Base-by-base conservation (phyloP, 53 echinoderm and acorn worm species). In the Arbacia lixula region DNA sequence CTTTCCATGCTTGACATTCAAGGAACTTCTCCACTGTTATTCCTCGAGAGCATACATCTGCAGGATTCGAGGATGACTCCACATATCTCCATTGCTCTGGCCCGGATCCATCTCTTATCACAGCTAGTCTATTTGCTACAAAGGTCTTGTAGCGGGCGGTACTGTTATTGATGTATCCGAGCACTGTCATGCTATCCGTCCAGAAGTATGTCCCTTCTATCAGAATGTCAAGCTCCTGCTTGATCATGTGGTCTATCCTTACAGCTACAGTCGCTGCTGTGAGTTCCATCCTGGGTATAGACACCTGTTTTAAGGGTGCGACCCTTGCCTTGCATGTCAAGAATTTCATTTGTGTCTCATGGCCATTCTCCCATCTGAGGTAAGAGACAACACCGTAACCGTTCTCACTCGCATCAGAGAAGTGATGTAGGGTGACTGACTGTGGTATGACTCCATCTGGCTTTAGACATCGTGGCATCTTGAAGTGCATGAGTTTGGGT, bases 271-370 rank as follows among this genome's bases (percentile, higher is more conserved):
- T 20, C 4, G 60, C 60, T 6, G 60, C 60, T 11, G 11, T 6
- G 2, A 60, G 19, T 20, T 60, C 60, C 28, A 60, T 9, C 3
- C 69, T 80, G 8, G 63, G 62, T 51, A 86, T 63, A 11, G 83
- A 68, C 10, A 10, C 8, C 14, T 8, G 14, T 46, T 46, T 46
- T 14, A 46, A 46, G 6, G 46, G 46, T 46, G 46, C 46, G 14
- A 46, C 46, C 46, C 46, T n/a, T n/a, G n/a, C n/a, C n/a, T n/a
- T n/a, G n/a, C n/a, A n/a, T n/a, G n/a, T n/a, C n/a, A n/a, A n/a
- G n/a, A n/a, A n/a, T n/a, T n/a, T n/a, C n/a, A n/a, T n/a, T n/a
- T n/a, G n/a, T n/a, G n/a, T n/a, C n/a, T 17, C 34, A 1, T 64
- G 14, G 1, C 19, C 64, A 64, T 64, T 33, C 12, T 2, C 36